phyloP scores from a whole-genome alignment of 1,140 invertebrate species.

The Spodoptera litura region DNA sequence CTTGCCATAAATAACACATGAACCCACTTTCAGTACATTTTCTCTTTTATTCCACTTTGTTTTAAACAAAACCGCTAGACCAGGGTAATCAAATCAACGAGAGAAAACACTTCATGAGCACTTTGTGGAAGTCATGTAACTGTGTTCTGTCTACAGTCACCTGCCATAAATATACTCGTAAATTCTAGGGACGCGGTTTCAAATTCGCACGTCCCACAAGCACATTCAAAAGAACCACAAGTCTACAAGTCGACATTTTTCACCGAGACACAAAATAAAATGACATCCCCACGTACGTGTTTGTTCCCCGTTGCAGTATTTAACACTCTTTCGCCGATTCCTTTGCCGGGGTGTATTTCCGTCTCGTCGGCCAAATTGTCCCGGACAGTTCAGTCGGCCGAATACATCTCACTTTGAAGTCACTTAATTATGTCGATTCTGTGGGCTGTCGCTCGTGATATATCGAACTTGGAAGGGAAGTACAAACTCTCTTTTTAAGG shows the following conservation, averaged over 20 bases:
- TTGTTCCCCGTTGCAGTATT: constrained; percentile 40
- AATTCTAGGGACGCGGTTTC: background rate
- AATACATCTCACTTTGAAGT: constrained; percentile 56
- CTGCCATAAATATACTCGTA: background rate
- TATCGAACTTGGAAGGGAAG: constrained; percentile 48
- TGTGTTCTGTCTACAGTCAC: background rate
- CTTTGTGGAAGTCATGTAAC: background rate
- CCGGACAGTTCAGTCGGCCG: constrained; percentile 55
- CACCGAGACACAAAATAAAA: constrained; percentile 40
- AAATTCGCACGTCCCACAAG: constrained; percentile 27
- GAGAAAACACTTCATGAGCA: background rate
- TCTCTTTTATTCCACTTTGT: too few species aligned
- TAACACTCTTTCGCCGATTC: constrained; percentile 40
- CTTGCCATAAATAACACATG: too few species aligned
- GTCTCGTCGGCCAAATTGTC: constrained; percentile 55
- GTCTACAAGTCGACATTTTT: constrained; percentile 31
- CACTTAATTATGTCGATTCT: constrained; percentile 60
- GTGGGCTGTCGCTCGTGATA: constrained; percentile 53
- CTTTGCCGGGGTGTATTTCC: constrained; percentile 51
- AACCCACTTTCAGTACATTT: too few species aligned
- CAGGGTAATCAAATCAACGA: too few species aligned
- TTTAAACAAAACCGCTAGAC: too few species aligned
- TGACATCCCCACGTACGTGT: constrained; percentile 37
- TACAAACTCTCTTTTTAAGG: constrained; percentile 28
- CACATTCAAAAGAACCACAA: constrained; percentile 34